Evolutionary conservation across 1,140 invertebrate genomes (phyloP).

Genomic region (Grapholita molesta): DNA sequence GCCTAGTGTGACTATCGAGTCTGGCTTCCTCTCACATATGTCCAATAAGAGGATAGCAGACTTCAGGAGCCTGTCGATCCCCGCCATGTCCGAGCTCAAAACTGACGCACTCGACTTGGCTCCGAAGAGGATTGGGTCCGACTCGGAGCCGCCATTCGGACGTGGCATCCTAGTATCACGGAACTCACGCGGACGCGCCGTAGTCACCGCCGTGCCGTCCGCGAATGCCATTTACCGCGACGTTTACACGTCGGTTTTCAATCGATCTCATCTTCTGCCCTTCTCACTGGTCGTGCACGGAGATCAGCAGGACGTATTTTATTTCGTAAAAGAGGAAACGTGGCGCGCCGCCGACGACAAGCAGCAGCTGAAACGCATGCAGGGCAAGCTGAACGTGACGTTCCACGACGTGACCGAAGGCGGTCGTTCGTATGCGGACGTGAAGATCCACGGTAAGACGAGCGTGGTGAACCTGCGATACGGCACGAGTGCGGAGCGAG

Average conservation of each 20-base stretch:
- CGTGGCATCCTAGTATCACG: conserved; percentile 93
- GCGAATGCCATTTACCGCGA: conserved; percentile 94
- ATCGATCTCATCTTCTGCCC: conserved; percentile 92
- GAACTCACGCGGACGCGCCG: conserved; percentile 86
- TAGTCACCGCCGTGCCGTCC: conserved; percentile 91
- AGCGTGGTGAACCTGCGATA: conserved; percentile 92
- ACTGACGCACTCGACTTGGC: conserved; percentile 85
- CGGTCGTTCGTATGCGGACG: conserved; percentile 85
- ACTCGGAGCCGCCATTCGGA: conserved; percentile 93
- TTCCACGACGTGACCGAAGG: conserved; percentile 91
- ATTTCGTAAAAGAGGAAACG: conserved; percentile 95
- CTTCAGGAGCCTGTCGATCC: conserved; percentile 84
- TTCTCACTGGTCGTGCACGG: conserved; percentile 94
- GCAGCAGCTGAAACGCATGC: conserved; percentile 91
- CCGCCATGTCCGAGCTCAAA: conserved; percentile 86
- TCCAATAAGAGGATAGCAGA: conserved; percentile 86
- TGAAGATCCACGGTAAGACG: conserved; percentile 91
- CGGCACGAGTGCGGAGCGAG: conserved; percentile 92
- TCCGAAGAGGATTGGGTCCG: conserved; percentile 84
- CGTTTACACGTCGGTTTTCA: conserved; percentile 96
- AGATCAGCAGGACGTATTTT: conserved; percentile 94
- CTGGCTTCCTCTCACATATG: conserved; percentile 88
- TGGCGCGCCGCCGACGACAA: conserved; percentile 93
- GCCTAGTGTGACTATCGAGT: conserved; percentile 83
- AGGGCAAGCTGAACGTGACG: conserved; percentile 95